phyloP scores from a whole-genome alignment of 2,113 vertebrate species.

The Phyllostomus hastatus region DNA sequence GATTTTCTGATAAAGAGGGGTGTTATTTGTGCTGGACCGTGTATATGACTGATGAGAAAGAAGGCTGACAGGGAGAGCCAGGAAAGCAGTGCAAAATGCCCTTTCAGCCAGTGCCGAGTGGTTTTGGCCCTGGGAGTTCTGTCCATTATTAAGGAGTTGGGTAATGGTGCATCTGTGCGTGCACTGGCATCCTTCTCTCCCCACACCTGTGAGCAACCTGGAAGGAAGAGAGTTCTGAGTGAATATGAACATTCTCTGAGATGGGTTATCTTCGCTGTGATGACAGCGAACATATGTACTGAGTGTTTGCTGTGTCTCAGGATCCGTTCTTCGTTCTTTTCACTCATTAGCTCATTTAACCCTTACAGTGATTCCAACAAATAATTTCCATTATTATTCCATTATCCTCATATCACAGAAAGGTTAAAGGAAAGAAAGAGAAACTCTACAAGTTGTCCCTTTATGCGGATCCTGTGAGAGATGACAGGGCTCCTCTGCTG shows the following conservation, averaged over 20 bases:
- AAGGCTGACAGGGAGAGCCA: neutral
- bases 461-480: neutral
- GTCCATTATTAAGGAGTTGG: neutral
- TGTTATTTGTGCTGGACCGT: too few relatives aligned
- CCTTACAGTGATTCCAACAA: neutral
- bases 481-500: neutral
- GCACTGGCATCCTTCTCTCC: neutral
- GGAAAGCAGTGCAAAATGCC: slow-evolving; percentile 4
- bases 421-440: neutral
- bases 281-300: too few relatives aligned
- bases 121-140: neutral
- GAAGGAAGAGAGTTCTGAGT: neutral
- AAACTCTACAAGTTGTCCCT: neutral
- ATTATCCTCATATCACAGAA: neutral
- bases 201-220: neutral
- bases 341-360: neutral
- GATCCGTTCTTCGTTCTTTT: neutral
- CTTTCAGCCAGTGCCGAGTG: neutral
- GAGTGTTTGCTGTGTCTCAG: neutral
- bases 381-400: neutral
- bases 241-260: neutral
- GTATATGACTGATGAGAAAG: neutral
- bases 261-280: neutral
- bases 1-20: too few relatives aligned
- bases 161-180: neutral